Evolutionary conservation across 2,113 vertebrate species (phyloP), one percentile per base, ranked within the genome.

Genomic region (Pteronura brasiliensis): DNA sequence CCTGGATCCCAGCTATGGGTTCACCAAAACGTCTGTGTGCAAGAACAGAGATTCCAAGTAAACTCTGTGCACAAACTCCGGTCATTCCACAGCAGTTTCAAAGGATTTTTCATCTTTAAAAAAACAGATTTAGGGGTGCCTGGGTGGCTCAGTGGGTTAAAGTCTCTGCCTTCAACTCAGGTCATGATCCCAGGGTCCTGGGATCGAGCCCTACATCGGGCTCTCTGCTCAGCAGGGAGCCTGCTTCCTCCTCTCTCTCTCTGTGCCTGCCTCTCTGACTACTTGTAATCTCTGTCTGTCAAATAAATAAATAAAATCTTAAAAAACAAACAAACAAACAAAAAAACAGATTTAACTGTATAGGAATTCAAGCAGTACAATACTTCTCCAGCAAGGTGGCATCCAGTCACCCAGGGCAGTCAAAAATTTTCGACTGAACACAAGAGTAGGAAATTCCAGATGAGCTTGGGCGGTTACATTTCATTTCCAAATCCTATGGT

Each of bases 281-380:
- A 44, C 6, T 44, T 44, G 42, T 44, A 44, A 44, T 7, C 42
- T 44, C 42, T 44, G 42, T 7, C 42, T 44, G 42, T 44, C 42
- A 44, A 7, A 44, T 44, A 44, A 44, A 44, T 44, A 5, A 42
- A 42, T 42, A 5, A 42, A 44, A 44, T 44, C 42, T 42, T 42
- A 42, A 42, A 42, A 42, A 42, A 6, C n/a, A n/a, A n/a, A n/a
- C n/a, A n/a, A n/a, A n/a, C n/a, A n/a, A n/a, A n/a, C n/a, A 76
- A 71, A 59, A 59, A 90, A 76, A 29, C 17, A 72, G 31, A 88
- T 69, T 55, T 25, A 83, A 82, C n/a, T 80, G 55, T 29, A 77
- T 0, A 34, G 39, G 67, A 55, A 29, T 12, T 5, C 42, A 47
- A 0, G 11, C 2, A 4, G 18, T 25, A 10, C 2, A 42, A 25